Percentiles rank a stretch among this genome's conserved stretches.
Evolutionary conservation across 1,140 invertebrate genomes (phyloP).

Genomic region (Ruditapes philippinarum): DNA sequence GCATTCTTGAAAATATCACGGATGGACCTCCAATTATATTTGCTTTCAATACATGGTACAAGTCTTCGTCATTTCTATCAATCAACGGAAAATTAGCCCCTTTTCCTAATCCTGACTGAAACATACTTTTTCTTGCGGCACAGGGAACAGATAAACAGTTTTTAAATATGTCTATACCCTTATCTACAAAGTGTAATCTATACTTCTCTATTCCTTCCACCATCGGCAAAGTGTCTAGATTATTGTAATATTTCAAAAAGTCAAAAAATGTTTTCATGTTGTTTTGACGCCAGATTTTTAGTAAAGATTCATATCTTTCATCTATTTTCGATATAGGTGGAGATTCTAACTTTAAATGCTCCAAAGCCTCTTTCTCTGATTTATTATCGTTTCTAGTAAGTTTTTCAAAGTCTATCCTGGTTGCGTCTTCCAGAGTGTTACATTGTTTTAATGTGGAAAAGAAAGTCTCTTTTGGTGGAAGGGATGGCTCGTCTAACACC

Average conservation of each 20-base stretch:
- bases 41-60: slow-evolving; percentile 38
- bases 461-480: slow-evolving; percentile 59
- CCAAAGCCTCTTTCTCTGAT: too few species aligned
- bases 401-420: too few species aligned
- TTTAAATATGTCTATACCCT: slow-evolving; percentile 66
- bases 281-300: slow-evolving; percentile 57
- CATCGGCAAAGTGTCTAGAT: slow-evolving; percentile 63
- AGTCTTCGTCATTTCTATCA: slow-evolving; percentile 40
- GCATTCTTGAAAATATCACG: slow-evolving; percentile 51
- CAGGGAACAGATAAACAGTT: slow-evolving; percentile 58
- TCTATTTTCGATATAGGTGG: too few species aligned
- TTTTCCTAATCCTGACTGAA: slow-evolving; percentile 3
- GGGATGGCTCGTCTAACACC: slow-evolving; percentile 17
- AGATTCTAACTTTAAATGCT: too few species aligned
- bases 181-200: slow-evolving; percentile 57
- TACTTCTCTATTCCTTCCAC: slow-evolving; percentile 35
- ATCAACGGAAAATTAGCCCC: slow-evolving; percentile 38
- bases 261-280: slow-evolving; percentile 64
- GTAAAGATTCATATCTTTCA: slow-evolving; percentile 65
- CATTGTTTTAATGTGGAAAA: slow-evolving; percentile 58
- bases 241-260: slow-evolving; percentile 71
- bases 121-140: slow-evolving; percentile 44
- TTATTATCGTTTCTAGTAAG: too few species aligned
- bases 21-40: slow-evolving; percentile 54
- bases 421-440: too few species aligned